Evolutionary conservation across 2,113 vertebrate genomes (phyloP), one percentile per base, ranked within the genome.

Genomic region (Gavia stellata): DNA sequence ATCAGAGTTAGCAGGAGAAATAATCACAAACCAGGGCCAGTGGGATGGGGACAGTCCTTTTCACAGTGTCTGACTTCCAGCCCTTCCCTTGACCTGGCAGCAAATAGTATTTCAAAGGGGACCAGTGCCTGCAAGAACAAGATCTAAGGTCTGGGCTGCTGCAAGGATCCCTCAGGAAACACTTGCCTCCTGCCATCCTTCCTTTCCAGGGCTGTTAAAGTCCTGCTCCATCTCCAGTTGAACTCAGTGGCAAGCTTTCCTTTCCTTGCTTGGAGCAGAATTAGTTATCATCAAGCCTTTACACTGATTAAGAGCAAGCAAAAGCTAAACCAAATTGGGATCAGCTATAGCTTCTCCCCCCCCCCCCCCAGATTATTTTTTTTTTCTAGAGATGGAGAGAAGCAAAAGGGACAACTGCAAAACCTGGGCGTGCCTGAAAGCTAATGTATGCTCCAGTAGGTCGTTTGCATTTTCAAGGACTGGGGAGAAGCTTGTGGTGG

Each of bases 1-100:
- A 40, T 80, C 58, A 82, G 66, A 81, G 40, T 77, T 93, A 96
- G 68, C 55, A 93, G 55, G 56, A 91, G 92, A 85, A 95, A 93
- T 79, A 85, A 90, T 75, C 77, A 74, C 68, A 82, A 83, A 62
- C 58, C 66, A 80, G 38, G 34, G 36, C 55, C 59, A 71, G 65
- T 44, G 47, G 44, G 52, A 67, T 71, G 52, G 50, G 83, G 56
- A 92, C 53, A 78, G 79, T 80, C 65, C 40, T 91, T 78, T 93
- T 94, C 81, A 94, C 63, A 81, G 74, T 68, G 58, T 89, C 81
- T 58, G 47, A 61, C 38, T 92, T 82, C 53, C 80, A 95, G 77
- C n/a, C 77, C 53, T 81, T 66, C 80, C 90, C 67, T 68, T 75
- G 40, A 81, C 52, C 71, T 78, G 78, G 70, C 45, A 97, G 42